Evolutionary conservation across 1,140 invertebrate species (phyloP).

Genomic region (Anastrepha ludens): DNA sequence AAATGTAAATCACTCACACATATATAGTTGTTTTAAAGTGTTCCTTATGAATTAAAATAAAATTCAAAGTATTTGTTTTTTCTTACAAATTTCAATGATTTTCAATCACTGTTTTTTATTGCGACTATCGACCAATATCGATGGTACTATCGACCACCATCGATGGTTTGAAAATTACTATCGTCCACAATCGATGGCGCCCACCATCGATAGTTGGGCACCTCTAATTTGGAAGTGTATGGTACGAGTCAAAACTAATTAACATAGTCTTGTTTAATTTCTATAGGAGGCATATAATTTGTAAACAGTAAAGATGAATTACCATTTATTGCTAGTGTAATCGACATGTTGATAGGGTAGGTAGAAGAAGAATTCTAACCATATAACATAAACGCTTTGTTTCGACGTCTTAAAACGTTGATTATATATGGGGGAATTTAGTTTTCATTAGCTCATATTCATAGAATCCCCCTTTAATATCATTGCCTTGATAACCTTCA

Average conservation of each 20-base stretch:
- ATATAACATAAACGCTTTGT: slow-evolving; percentile 70
- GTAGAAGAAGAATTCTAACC: slow-evolving; percentile 65
- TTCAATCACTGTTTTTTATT: too few species aligned
- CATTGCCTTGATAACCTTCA: slow-evolving; percentile 63
- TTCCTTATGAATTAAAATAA: too few species aligned
- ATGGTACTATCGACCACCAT: too few species aligned
- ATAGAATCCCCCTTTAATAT: slow-evolving; percentile 71
- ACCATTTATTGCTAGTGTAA: slow-evolving; percentile 61
- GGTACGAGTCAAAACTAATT: slow-evolving; percentile 67
- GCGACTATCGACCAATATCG: too few species aligned
- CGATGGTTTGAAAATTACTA: too few species aligned
- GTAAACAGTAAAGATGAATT: slow-evolving; percentile 55
- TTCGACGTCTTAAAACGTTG: slow-evolving; percentile 64
- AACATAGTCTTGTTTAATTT: slow-evolving; percentile 61
- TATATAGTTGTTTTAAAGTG: too few species aligned
- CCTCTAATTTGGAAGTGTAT: too few species aligned
- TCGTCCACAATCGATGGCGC: too few species aligned
- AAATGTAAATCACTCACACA: too few species aligned
- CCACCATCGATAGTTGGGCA: too few species aligned
- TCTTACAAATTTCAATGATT: too few species aligned
- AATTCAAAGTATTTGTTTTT: too few species aligned
- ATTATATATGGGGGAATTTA: slow-evolving; percentile 65
- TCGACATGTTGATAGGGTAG: slow-evolving; percentile 58
- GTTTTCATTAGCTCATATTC: slow-evolving; percentile 66
- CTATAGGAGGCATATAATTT: slow-evolving; percentile 62